phyloP scores from a whole-genome alignment of 1,140 invertebrate genomes.

The Muscidifurax raptorellus region DNA sequence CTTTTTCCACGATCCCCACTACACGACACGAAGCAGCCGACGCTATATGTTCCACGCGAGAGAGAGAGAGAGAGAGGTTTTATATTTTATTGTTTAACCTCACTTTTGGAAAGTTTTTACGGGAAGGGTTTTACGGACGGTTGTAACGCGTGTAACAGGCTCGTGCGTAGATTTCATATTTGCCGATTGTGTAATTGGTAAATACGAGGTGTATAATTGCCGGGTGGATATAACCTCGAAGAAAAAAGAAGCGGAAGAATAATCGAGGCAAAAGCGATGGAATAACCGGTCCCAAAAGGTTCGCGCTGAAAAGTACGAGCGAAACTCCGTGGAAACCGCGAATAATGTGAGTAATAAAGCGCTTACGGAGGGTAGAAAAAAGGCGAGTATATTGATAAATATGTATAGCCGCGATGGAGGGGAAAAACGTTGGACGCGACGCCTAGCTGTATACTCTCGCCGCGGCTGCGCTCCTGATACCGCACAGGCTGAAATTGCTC shows the following conservation, averaged over 20 bases:
- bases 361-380: not conserved
- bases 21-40: not conserved
- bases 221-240: too few species aligned
- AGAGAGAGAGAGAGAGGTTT: conserved; percentile 9
- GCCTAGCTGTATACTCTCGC: not conserved
- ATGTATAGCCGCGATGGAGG: not conserved
- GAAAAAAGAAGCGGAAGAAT: too few species aligned
- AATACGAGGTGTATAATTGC: too few species aligned
- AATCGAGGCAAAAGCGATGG: not conserved
- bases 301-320: not conserved
- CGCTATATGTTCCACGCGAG: too few species aligned
- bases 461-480: conserved; percentile 57
- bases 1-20: conserved; percentile 28
- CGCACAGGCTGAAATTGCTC: conserved; percentile 68
- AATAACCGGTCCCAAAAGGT: not conserved
- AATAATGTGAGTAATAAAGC: conserved; percentile 21
- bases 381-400: conserved; percentile 27
- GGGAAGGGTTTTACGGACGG: too few species aligned
- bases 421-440: not conserved
- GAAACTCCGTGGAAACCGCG: not conserved
- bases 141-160: too few species aligned
- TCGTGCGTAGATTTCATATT: too few species aligned
- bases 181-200: too few species aligned
- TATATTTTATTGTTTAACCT: conserved; percentile 48
- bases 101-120: not conserved